These are phyloP conservation scores for Isichthys henryi DNA, from an alignment of 2,113 vertebrate species.

Conservation along the genomic window DNA sequence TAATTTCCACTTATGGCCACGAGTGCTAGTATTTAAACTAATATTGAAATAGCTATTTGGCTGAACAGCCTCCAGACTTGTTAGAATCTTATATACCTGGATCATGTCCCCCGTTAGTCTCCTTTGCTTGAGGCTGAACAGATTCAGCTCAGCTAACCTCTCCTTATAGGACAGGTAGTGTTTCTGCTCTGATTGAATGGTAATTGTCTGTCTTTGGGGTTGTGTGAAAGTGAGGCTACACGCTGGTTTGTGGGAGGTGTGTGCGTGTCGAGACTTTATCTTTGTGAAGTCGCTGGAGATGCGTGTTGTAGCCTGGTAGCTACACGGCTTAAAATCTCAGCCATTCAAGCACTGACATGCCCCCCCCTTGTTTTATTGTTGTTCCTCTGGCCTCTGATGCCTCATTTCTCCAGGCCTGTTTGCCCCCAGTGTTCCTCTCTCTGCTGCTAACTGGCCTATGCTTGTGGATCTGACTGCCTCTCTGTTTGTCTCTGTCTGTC, in stretches of 20 bases:
- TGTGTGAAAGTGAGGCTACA: neutral
- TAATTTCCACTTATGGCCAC: too few relatives aligned
- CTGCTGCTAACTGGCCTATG: neutral
- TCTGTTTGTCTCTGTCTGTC: neutral
- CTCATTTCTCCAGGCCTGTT: constrained; percentile 18
- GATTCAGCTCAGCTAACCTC: too few relatives aligned
- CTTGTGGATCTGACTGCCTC: neutral
- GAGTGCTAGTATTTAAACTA: too few relatives aligned
- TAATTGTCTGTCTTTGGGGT: neutral
- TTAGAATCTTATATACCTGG: too few relatives aligned
- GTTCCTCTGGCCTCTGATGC: constrained; percentile 29
- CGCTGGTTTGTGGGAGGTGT: neutral
- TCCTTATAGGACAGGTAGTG: neutral
- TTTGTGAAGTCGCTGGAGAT: neutral
- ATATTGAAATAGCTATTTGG: too few relatives aligned
- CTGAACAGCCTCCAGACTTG: too few relatives aligned
- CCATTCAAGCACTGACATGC: neutral
- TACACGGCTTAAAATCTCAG: neutral
- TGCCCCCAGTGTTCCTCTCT: neutral
- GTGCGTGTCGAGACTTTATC: neutral
- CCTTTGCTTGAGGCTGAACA: too few relatives aligned
- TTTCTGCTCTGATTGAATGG: neutral
- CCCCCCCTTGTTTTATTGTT: neutral
- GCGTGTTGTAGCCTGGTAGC: neutral
- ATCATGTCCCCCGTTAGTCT: too few relatives aligned